These are phyloP conservation scores for Suillia variegata DNA, from an alignment of 2,888 invertebrate genomes.

Conservation along the genomic window DNA sequence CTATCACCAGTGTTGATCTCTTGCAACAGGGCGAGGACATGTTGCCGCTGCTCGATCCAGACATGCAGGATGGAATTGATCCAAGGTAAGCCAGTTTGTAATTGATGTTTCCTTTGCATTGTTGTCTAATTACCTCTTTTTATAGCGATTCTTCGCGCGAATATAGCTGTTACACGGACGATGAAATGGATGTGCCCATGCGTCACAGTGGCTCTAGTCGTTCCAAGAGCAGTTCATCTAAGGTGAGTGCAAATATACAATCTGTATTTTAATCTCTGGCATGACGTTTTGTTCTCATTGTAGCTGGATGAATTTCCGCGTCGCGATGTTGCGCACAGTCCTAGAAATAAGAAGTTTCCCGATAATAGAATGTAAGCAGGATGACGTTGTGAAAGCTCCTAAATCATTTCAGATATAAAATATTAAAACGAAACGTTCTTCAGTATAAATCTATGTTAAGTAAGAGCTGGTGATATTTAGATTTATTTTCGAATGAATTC, in stretches of 20 bases:
- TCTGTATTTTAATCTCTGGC: background rate
- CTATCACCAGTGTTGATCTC: slow-evolving; percentile 52
- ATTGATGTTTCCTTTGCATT: background rate
- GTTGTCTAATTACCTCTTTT: slow-evolving; percentile 11
- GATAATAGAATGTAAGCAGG: slow-evolving; percentile 47
- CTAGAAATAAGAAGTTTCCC: slow-evolving; percentile 52
- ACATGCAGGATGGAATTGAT: slow-evolving; percentile 55
- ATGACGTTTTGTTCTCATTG: slow-evolving; percentile 10
- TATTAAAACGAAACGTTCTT: too few relatives aligned
- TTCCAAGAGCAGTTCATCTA: slow-evolving; percentile 33
- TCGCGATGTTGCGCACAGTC: slow-evolving; percentile 50
- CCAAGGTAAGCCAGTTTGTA: slow-evolving; percentile 42
- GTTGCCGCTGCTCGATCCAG: slow-evolving; percentile 63
- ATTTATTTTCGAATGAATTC: too few relatives aligned
- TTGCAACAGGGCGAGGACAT: slow-evolving; percentile 63
- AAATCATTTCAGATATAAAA: background rate
- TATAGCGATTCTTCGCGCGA: slow-evolving; percentile 67
- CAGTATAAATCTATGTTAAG: too few relatives aligned
- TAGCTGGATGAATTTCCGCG: slow-evolving; percentile 56
- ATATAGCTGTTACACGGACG: slow-evolving; percentile 62
- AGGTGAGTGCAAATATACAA: slow-evolving; percentile 35
- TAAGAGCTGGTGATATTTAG: too few relatives aligned
- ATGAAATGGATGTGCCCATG: slow-evolving; percentile 44
- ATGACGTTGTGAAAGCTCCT: background rate
- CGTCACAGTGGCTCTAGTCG: slow-evolving; percentile 33